Percentiles rank a stretch among this genome's conserved stretches.
These are phyloP conservation scores for Agriopis marginaria DNA, from an alignment of 2,888 invertebrate genomes.

Conservation along the genomic window DNA sequence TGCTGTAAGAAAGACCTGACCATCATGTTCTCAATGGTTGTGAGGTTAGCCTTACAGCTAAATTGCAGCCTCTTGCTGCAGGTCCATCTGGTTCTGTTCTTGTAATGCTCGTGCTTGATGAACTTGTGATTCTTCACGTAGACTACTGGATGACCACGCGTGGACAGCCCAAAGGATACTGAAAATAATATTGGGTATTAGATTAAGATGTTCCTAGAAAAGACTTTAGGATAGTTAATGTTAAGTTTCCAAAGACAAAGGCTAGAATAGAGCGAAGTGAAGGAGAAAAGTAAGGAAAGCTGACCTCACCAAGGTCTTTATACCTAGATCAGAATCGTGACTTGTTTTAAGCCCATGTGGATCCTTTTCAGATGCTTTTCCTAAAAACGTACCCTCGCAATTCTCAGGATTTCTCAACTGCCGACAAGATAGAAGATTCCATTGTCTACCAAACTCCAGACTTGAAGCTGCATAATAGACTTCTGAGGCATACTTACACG, in stretches of 20 bases:
- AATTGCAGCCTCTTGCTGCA: conserved; percentile 70
- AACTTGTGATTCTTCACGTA: conserved; percentile 72
- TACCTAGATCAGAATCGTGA: background rate
- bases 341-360: no score
- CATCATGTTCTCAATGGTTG: conserved; percentile 61
- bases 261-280: background rate
- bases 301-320: background rate
- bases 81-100: conserved; percentile 76
- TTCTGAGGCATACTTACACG: conserved; percentile 6
- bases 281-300: background rate
- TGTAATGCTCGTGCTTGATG: conserved; percentile 78
- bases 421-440: background rate
- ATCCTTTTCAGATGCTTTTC: background rate
- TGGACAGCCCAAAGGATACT: conserved; percentile 75
- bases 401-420: conserved; percentile 17
- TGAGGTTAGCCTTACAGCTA: conserved; percentile 74
- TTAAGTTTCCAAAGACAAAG: background rate
- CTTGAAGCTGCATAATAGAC: background rate
- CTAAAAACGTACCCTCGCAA: conserved; percentile 1
- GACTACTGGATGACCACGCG: conserved; percentile 72
- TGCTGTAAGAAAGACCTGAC: conserved; percentile 70
- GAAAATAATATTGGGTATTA: conserved; percentile 47
- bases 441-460: background rate
- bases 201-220: background rate
- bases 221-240: no score